These are phyloP conservation scores for Ormyrus thymus DNA, from an alignment of 2,888 invertebrate species.

Conservation along the genomic window DNA sequence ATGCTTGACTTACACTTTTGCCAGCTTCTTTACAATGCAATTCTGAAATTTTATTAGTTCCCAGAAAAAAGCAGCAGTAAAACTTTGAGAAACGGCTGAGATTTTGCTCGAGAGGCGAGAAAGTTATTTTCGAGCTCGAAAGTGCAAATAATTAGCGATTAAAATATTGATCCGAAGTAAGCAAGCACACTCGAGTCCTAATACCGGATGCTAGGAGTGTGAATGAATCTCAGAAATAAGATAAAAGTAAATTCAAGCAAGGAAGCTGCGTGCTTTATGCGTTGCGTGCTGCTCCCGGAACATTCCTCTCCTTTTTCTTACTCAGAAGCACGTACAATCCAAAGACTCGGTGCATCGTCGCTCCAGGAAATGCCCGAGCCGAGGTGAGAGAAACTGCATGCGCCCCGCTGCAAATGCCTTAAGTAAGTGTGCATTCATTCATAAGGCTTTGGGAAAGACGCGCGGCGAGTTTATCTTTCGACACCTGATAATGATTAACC, in stretches of 20 bases:
- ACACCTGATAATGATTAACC: constrained; percentile 51
- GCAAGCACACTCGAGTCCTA: no score
- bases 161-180: no score
- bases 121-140: no score
- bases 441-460: constrained; percentile 36
- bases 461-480: constrained; percentile 46
- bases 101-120: no score
- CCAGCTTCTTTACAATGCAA: no score
- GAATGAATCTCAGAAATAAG: no score
- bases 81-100: background rate
- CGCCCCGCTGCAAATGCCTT: no score
- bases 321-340: background rate
- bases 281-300: constrained; percentile 51
- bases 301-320: constrained; percentile 4
- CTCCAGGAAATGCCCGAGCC: constrained; percentile 22
- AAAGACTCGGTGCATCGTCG: background rate
- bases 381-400: constrained; percentile 1
- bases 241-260: background rate
- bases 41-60: no score
- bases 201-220: no score
- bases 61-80: background rate
- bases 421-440: constrained; percentile 21
- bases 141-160: no score
- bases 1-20: no score
- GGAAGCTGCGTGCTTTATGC: constrained; percentile 54